Evolutionary conservation across 2,113 vertebrate genomes (phyloP).

Genomic region (Bombycilla garrulus): DNA sequence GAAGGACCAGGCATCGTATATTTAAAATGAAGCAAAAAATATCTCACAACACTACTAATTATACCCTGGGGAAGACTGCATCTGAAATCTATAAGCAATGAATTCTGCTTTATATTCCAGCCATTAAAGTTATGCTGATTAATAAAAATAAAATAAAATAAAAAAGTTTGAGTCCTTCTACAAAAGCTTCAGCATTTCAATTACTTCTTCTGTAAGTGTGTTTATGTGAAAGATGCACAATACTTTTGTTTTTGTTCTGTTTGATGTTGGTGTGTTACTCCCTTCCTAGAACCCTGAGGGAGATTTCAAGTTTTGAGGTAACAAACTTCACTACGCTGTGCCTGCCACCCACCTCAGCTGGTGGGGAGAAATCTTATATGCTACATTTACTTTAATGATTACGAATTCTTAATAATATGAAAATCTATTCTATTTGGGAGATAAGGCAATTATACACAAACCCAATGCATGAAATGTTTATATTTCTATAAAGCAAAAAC

Average conservation of each 20-base stretch:
- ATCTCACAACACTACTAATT: not conserved
- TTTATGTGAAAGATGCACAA: not conserved
- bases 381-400: slow-evolving; percentile 5
- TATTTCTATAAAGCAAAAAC: not conserved
- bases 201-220: not conserved
- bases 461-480: not conserved
- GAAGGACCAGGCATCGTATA: not conserved
- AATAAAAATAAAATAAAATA: not conserved
- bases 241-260: not conserved
- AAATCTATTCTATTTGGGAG: not conserved
- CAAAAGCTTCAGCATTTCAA: not conserved
- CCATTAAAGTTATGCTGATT: not conserved
- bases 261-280: not conserved
- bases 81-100: not conserved
- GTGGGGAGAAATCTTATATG: not conserved
- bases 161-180: not conserved
- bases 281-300: not conserved
- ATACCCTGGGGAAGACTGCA: not conserved
- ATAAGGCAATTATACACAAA: not conserved
- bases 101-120: not conserved
- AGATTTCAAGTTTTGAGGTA: not conserved
- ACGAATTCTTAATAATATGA: not conserved
- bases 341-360: not conserved
- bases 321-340: not conserved
- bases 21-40: not conserved